Evolutionary conservation across 2,888 invertebrate species (phyloP), one percentile per base, ranked within the genome.

Genomic region (Celastrina argiolus): DNA sequence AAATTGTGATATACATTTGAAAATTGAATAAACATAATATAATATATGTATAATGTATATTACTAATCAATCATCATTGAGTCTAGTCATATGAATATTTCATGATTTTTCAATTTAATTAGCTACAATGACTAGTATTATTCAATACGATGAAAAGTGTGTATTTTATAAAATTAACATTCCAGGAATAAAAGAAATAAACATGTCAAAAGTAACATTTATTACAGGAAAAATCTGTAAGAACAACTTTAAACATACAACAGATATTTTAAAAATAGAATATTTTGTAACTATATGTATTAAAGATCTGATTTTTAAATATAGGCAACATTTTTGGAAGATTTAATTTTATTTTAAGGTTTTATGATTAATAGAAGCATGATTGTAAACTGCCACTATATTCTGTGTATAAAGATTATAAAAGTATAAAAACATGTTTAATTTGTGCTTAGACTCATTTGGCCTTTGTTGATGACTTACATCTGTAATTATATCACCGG

Each of bases 361-460:
- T 22, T 51, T 22, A 51, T 51, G 4, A 61, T 51, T n/a, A 34
- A 63, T 65, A 59, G 36, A 63, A 41, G 12, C 31, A 65, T 59
- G 61, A 28, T 12, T 26, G 26, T 42, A 66, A 36, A 61, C 61
- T 61, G 61, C 36, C 61, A 39, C 61, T 36, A 51, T 51, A 12
- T 26, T 36, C 36, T 36, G 36, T 61, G 36, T 61, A 36, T 39
- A 36, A 39, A 39, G 18, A 61, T 22, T 61, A 61, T 39, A 61
- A 61, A 61, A 61, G 34, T 59, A 59, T 59, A 59, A 61, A 36
- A 36, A 39, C 18, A 14, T 31, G 6, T 31, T 34, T 31, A 28
- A 39, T 51, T 51, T 51, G 51, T 51, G 51, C 51, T 12, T 12
- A 51, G 5, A 36, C 22, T 22, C 22, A 51, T 22, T 22, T 18